Base-by-base conservation (phyloP, 2,888 invertebrate genomes). In the Arrhopalites spinosus region DNA sequence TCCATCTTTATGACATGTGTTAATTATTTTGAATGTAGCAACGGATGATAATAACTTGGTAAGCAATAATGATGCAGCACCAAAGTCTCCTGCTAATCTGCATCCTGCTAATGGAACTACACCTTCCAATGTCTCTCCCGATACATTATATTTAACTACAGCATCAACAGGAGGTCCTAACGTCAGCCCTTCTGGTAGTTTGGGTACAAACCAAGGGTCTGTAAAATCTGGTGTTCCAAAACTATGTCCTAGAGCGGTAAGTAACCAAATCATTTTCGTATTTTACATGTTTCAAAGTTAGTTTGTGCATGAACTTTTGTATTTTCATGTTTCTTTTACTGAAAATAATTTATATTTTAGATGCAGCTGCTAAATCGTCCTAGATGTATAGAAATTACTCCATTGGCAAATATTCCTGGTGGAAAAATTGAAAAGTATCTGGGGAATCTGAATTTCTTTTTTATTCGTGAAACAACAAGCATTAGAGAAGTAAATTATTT, bases 401-500 rank as follows among this genome's bases (percentile, higher is more conserved):
- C 95, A 0, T 86, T 95, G 56, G 90, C 92, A 70, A 91, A 90
- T 84, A 88, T 95, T 78, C 92, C 93, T 20, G 93, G 93, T 71
- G 92, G 90, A 59, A 89, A 88, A 83, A 91, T 92, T 77, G 91
- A 92, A 81, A 89, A 92, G 80, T 93, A 96, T 84, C 88, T 97
- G 83, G 96, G 98, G 79, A 93, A 95, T 85, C 87, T 96, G 79
- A 93, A 97, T 84, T 94, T 97, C 86, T 94, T 97, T 87, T 96
- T 98, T 85, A 97, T 98, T 79, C 88, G 98, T 29, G 98, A 98
- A 86, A 95, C 94, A 78, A 96, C 95, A 0, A 93, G 94, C 15
- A 92, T 97, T 77, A 87, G 96, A 79, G 97, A 98, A 85, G 88
- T 87, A 81, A 79, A 76, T 20, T 20, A 3, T 29, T 8, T 5